Base-by-base conservation (phyloP, 2,888 invertebrate species). In the Athripsodes cinereus region DNA sequence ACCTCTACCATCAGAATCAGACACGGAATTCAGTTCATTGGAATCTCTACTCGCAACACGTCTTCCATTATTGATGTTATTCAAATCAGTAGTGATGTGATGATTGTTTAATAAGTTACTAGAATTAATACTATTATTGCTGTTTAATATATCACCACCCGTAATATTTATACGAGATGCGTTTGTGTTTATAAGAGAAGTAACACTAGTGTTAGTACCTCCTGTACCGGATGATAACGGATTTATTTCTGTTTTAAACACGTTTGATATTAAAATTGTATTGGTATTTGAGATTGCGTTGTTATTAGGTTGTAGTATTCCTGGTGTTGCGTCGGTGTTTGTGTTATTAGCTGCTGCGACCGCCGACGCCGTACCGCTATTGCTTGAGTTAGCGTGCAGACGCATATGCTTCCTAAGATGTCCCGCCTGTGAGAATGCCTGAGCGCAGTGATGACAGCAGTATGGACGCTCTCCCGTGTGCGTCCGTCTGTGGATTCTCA, bases 361-460 rank as follows among this genome's bases (percentile, higher is more conserved):
- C 8, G 19, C 8, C 6, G 11, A 19, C 21, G 6, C 13, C 8
- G 19, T 20, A 20, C 6, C 11, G 20, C 5, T 11, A 6, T 10
- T 20, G 11, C 20, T 20, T 13, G 16, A 8, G 22, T 21, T 21
- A 13, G 11, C 20, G 26, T 50, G 50, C 22, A 50, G 50, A 3
- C 50, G 3, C 50, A 26, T 50, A 26, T 50, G 50, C 6, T 50
- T 50, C 13, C 50, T 22, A 2, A 50, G 26, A 16, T 50, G 50
- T 2, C 50, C 50, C n/a, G 50, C 50, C 26, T 50, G 50, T 13
- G 50, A 50, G 26, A 50, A 50, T 2, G 50, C 18, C 50, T 50
- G 50, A 10, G 20, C 50, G 26, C 50, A 50, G 8, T 50, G 22
- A 50, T 50, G 20, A n/a, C 50, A 50, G 26, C 20, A 20, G 21